These are phyloP conservation scores for Sarcophaga rosellei DNA, from an alignment of 2,888 invertebrate species.

Conservation along the genomic window DNA sequence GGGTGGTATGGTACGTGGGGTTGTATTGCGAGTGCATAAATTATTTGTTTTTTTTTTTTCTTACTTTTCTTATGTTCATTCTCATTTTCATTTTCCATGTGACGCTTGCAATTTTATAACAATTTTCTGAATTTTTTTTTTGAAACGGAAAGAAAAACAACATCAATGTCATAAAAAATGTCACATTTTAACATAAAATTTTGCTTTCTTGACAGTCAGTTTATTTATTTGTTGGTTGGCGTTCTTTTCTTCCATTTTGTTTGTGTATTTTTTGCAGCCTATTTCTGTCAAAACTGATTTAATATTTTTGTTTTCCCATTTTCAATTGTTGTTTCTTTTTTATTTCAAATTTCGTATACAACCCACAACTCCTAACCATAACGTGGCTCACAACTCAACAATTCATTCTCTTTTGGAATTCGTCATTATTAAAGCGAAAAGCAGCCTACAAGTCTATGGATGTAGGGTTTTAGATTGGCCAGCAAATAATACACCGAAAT, in stretches of 20 bases:
- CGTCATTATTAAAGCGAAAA: not conserved
- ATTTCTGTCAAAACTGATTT: conserved; percentile 30
- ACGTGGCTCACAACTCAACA: not conserved
- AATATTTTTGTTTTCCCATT: not conserved
- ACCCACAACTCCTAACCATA: too few species aligned
- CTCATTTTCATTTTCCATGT: not conserved
- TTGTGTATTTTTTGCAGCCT: conserved; percentile 15
- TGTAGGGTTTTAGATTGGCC: not conserved
- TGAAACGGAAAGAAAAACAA: not conserved
- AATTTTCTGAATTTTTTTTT: not conserved
- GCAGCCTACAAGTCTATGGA: not conserved
- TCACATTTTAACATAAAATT: conserved; percentile 20
- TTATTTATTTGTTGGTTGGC: not conserved
- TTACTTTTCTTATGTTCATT: not conserved
- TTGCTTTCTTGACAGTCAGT: not conserved
- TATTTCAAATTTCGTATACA: too few species aligned
- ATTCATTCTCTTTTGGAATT: not conserved
- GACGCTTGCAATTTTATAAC: not conserved
- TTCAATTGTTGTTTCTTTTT: not conserved
- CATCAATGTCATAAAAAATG: conserved; percentile 9
- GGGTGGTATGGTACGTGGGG: not conserved
- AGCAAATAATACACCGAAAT: not conserved
- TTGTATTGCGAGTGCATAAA: not conserved
- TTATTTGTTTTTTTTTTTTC: not conserved
- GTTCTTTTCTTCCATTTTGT: too few species aligned